Evolutionary conservation across 2,797 vertebrate species (phyloP).

Genomic region (Manis crassicaudata): DNA sequence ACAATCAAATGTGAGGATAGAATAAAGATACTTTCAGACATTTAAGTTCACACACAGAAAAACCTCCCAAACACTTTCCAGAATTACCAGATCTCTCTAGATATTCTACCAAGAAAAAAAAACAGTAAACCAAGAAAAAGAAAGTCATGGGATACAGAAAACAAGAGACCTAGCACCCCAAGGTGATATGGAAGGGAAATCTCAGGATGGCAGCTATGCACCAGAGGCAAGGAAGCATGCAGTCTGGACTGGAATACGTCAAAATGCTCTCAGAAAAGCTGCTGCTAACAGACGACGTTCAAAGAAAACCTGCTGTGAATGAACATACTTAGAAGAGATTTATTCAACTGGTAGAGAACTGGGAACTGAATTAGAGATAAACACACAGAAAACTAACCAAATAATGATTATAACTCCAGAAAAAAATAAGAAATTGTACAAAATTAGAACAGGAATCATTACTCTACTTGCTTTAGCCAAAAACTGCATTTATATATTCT

Average conservation of each 20-base stretch:
- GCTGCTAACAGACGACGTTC: background rate
- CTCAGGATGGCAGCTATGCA: background rate
- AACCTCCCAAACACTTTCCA: background rate
- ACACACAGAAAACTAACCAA: conserved; percentile 1
- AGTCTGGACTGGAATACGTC: background rate
- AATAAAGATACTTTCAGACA: conserved; percentile 5
- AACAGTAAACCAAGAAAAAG: background rate
- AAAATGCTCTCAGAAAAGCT: background rate
- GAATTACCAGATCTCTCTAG: background rate
- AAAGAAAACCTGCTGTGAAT: background rate
- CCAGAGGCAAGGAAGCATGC: background rate
- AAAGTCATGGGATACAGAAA: background rate
- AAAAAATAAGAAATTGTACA: background rate
- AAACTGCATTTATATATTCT: background rate
- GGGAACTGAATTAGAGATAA: background rate
- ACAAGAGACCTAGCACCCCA: background rate
- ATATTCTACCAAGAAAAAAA: background rate
- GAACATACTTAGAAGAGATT: background rate
- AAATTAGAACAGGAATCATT: conserved; percentile 9
- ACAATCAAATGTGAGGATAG: background rate
- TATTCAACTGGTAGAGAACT: background rate
- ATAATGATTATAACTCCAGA: background rate
- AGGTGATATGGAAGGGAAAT: background rate
- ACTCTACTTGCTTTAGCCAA: background rate
- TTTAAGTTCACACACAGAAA: background rate